phyloP scores from a whole-genome alignment of 2,888 invertebrate species.

The Prosapia bicincta region DNA sequence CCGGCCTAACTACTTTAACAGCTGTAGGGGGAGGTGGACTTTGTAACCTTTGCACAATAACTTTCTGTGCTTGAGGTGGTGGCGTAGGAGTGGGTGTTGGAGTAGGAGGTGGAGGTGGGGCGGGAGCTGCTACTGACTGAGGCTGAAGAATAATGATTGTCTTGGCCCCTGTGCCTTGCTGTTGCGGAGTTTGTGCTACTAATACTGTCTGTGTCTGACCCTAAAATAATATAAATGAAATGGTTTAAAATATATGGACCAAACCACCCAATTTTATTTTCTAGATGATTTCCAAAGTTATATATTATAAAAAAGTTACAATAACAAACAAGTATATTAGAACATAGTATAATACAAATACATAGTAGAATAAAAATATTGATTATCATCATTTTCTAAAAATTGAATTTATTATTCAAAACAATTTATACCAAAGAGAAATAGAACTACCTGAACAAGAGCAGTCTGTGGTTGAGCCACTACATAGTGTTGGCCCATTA shows the following conservation, averaged over 20 bases:
- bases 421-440: no score
- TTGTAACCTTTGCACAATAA: constrained; percentile 38
- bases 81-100: constrained; percentile 44
- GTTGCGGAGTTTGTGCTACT: constrained; percentile 64
- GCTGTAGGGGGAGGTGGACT: constrained; percentile 35
- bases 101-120: constrained; percentile 47
- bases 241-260: no score
- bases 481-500: constrained; percentile 60
- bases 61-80: constrained; percentile 33
- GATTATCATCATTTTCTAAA: no score
- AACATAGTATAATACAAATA: no score
- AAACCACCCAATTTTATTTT: no score
- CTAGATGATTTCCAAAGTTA: no score
- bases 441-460: constrained; percentile 47
- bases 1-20: constrained; percentile 22
- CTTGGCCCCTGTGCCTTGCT: constrained; percentile 60
- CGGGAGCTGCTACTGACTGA: constrained; percentile 48
- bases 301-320: no score
- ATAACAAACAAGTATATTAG: no score
- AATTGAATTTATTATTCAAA: no score
- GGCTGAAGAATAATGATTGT: constrained; percentile 69
- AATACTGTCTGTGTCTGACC: constrained; percentile 62
- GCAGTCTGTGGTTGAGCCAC: constrained; percentile 63
- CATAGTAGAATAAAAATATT: no score
- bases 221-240: constrained; percentile 41